Evolutionary conservation across 1,140 invertebrate species (phyloP), one percentile per base, ranked within the genome.

Genomic region (Coenobita brevimanus): DNA sequence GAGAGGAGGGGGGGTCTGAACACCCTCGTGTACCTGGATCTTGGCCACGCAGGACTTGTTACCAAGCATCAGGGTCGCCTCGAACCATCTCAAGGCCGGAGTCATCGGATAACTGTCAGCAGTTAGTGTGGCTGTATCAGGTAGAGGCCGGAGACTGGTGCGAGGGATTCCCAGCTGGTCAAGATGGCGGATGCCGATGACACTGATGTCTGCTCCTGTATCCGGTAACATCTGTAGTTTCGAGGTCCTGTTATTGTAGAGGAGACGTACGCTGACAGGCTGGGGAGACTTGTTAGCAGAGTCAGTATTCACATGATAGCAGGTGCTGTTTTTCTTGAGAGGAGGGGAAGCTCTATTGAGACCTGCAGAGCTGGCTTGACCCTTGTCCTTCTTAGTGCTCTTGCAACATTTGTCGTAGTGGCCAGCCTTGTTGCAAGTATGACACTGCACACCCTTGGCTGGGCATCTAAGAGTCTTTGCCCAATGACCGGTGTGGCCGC

Each of bases 371-470:
- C 33, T 71, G 67, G 15, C 10, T 33, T 21, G 24, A 27, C 0
- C 21, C 17, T 17, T 30, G 36, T 3, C 3, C 67, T 24, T 71
- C n/a, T 71, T 71, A 2, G 15, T 6, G 21, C 17, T 4, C 6
- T 30, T 30, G 36, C 67, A 71, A 15, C 1, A 71, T 27, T 71
- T 71, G 15, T 71, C 67, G 36, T 33, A 71, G 73, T 76, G 73
- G 6, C 41, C 73, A 3, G 43, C 43, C 4, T 46, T 30, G 24
- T 24, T n/a, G 21, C 73, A 76, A 8, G 21, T 2, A 0, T 50
- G 27, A 36, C 46, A 57, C 78, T 57, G n/a, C 24, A 78, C n/a
- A 15, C 50, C 2, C 6, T 30, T 62, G 13, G 1, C 1, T 33
- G 50, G 1, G 50, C 46, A 80, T n/a, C 4, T 38, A 71, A 33